phyloP scores from a whole-genome alignment of 1,140 invertebrate genomes.

The Zaprionus camerounensis region DNA sequence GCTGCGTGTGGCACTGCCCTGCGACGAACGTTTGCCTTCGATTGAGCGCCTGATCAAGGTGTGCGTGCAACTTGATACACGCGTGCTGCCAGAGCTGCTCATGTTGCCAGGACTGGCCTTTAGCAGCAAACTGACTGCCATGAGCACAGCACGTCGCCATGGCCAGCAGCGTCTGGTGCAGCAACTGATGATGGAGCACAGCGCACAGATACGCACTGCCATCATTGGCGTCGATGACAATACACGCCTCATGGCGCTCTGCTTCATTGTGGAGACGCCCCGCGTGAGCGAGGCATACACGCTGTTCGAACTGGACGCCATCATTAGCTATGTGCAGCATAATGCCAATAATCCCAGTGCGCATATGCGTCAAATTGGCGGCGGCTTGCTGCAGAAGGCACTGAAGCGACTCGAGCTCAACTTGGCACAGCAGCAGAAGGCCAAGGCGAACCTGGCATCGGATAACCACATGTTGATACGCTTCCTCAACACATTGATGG shows the following conservation, averaged over 20 bases:
- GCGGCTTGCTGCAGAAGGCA: constrained; percentile 88
- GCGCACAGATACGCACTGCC: constrained; percentile 29
- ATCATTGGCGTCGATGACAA: constrained; percentile 64
- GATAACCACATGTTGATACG: constrained; percentile 21
- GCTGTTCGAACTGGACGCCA: constrained; percentile 87
- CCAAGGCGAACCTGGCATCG: background rate
- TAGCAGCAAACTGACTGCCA: constrained; percentile 62
- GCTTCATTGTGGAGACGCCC: constrained; percentile 90
- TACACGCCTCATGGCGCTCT: constrained; percentile 86
- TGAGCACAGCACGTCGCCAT: constrained; percentile 57
- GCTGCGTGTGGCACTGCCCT: constrained; percentile 12
- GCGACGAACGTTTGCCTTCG: constrained; percentile 34
- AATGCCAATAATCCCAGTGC: constrained; percentile 91
- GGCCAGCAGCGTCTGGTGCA: constrained; percentile 40
- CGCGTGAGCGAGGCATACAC: constrained; percentile 89
- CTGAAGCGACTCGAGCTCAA: constrained; percentile 58
- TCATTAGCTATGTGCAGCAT: constrained; percentile 88
- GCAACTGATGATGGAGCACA: constrained; percentile 37
- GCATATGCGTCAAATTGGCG: constrained; percentile 86
- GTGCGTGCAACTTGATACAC: constrained; percentile 57
- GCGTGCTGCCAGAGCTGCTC: constrained; percentile 42
- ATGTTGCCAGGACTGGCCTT: constrained; percentile 26
- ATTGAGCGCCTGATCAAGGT: constrained; percentile 62
- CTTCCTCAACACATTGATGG: constrained; percentile 54
- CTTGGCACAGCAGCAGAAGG: constrained; percentile 51